Conservation (phyloP, 2,113 vertebrate genomes). For the Electrona antarctica region DNA sequence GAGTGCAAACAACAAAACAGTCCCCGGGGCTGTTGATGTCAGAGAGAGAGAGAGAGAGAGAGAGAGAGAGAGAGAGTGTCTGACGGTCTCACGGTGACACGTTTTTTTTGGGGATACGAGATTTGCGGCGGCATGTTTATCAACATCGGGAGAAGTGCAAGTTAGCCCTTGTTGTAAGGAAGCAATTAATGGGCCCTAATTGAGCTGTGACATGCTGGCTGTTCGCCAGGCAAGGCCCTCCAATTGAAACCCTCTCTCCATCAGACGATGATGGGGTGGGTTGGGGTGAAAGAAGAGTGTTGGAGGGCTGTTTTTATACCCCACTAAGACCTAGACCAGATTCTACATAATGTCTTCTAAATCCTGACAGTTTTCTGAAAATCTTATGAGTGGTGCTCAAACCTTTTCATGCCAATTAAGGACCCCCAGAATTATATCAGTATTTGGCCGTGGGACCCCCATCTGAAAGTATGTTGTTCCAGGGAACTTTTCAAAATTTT, state of each 20-base stretch:
- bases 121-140: conserved; percentile 69
- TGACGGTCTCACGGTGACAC: conserved; percentile 41
- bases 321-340: background rate
- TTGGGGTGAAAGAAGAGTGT: conserved; percentile 31
- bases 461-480: too few species aligned
- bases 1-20: background rate
- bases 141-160: conserved; percentile 67
- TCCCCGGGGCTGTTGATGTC: conserved; percentile 44
- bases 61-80: conserved; percentile 49
- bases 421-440: too few species aligned
- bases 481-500: too few species aligned
- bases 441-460: too few species aligned
- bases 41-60: conserved; percentile 64
- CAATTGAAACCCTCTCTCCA: conserved; percentile 64
- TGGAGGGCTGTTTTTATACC: conserved; percentile 46
- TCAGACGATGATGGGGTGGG: conserved; percentile 41
- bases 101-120: conserved; percentile 41
- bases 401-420: too few species aligned
- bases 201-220: conserved; percentile 71
- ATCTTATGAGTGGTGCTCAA: too few species aligned
- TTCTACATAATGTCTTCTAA: too few species aligned
- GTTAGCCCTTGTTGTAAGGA: conserved; percentile 66
- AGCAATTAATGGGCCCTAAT: conserved; percentile 71
- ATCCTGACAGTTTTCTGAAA: too few species aligned
- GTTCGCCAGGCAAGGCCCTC: conserved; percentile 65